phyloP scores from a whole-genome alignment of 2,888 invertebrate species.

The Caprella mutica region DNA sequence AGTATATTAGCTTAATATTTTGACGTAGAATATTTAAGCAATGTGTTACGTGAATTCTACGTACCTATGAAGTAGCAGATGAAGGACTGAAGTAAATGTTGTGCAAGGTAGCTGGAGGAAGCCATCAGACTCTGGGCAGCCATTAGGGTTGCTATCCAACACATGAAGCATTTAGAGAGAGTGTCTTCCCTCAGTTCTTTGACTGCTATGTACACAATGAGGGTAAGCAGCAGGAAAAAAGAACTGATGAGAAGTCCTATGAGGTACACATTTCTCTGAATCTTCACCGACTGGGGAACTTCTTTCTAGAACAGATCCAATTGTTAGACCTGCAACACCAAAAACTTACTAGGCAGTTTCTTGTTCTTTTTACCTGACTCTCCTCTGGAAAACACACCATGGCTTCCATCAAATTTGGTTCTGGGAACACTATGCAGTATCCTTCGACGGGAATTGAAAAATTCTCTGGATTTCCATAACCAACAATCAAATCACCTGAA shows the following conservation, averaged over 20 bases:
- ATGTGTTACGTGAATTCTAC: too few species aligned
- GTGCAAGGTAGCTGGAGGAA: too few species aligned
- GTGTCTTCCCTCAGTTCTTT: conserved; percentile 20
- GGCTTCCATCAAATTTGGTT: conserved; percentile 9
- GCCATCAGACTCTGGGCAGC: too few species aligned
- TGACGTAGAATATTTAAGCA: neutral
- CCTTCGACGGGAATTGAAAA: neutral
- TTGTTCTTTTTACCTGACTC: neutral
- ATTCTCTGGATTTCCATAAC: neutral
- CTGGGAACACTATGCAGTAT: conserved; percentile 18
- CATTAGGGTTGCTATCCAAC: conserved; percentile 16
- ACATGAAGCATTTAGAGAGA: conserved; percentile 27
- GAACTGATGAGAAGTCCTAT: conserved; percentile 22
- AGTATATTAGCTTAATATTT: neutral
- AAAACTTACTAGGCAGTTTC: neutral
- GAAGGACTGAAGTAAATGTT: too few species aligned
- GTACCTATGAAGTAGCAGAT: too few species aligned
- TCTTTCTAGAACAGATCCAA: neutral
- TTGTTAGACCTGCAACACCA: neutral
- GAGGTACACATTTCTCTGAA: conserved; percentile 13
- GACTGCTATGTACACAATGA: conserved; percentile 23
- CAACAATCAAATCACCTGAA: conserved; percentile 8
- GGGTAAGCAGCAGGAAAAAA: conserved; percentile 21
- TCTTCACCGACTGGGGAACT: neutral
- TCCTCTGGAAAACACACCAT: conserved; percentile 16